Base-by-base conservation (phyloP, 1,140 invertebrate genomes). In the Bombus sibiricus region DNA sequence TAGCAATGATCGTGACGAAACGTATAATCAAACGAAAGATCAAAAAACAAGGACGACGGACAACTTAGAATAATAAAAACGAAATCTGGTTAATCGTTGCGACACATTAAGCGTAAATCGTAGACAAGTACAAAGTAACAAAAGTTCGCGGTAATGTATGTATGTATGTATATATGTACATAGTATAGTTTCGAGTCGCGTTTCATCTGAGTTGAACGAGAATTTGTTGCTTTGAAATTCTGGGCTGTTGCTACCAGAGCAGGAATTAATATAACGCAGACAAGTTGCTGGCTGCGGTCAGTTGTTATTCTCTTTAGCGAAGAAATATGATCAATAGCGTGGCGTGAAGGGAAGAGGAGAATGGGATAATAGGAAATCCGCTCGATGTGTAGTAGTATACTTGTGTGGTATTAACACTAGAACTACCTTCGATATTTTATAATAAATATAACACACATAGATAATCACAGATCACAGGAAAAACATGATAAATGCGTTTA, bases 211-310 rank as follows among this genome's bases (percentile, higher is more conserved):
- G 1, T 68, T 32, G 66, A 18, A 32, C n/a, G 32, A 81, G 59
- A 43, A 22, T 59, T 34, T 68, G 57, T 64, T 71, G 32, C n/a
- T 25, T 85, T 41, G 3, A 71, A 53, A 37, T 71, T 81, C 68
- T 32, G 64, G 39, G 53, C 32, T 34, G 28, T 73, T 85, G 74
- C 77, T 78, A 66, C 68, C 83, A 81, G 78, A 74, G 83, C 83
- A 81, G 78, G 83, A 86, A 86, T 86, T 82, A 71, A 68, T 82
- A 59, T 82, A 69, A 68, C 75, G 71, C 80, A 83, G 34, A 78
- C 72, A 25, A 69, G 73, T 83, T 86, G 73, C 74, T 86, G 73
- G 81, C 85, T 83, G 68, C 34, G 73, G 39, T 78, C 68, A 78
- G 74, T 59, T 79, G 81, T 84, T 79, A 84, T 9, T 74, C 66